These are phyloP conservation scores for Atethmia centrago DNA, from an alignment of 2,888 invertebrate genomes.

Conservation along the genomic window DNA sequence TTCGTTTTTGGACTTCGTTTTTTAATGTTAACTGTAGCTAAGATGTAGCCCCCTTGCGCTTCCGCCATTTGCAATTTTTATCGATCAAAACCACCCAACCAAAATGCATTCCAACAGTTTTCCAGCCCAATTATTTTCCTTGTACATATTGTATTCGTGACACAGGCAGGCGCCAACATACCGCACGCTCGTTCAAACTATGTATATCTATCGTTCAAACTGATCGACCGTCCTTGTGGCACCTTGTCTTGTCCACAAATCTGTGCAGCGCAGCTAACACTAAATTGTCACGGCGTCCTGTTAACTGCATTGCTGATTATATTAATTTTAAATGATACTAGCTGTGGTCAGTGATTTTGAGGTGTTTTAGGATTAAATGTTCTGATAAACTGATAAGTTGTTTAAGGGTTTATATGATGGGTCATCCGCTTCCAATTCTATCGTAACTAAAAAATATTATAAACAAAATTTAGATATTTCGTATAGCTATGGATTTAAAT, in stretches of 20 bases:
- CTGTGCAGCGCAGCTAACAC: slow-evolving; percentile 29
- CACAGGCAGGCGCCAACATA: slow-evolving; percentile 35
- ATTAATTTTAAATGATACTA: slow-evolving; percentile 51
- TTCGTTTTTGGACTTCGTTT: too few relatives aligned
- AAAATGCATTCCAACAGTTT: slow-evolving; percentile 14
- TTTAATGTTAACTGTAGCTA: not conserved
- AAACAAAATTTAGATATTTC: not conserved
- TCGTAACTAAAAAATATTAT: not conserved
- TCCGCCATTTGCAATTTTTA: not conserved
- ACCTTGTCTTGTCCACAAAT: slow-evolving; percentile 53
- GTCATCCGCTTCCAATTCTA: not conserved
- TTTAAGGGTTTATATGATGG: not conserved
- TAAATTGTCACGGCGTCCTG: slow-evolving; percentile 51
- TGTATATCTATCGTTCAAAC: slow-evolving; percentile 3
- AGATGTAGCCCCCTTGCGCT: not conserved
- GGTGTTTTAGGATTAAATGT: slow-evolving; percentile 7
- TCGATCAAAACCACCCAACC: slow-evolving; percentile 7
- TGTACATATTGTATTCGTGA: slow-evolving; percentile 1
- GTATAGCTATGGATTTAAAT: not conserved
- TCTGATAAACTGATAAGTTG: slow-evolving; percentile 17
- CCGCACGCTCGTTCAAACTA: slow-evolving; percentile 11
- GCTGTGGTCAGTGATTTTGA: slow-evolving; percentile 15
- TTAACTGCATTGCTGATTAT: slow-evolving; percentile 59
- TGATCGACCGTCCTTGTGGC: slow-evolving; percentile 50
- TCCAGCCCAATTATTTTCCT: slow-evolving; percentile 34